Conservation (phyloP, 2,113 vertebrate genomes). For the Motacilla alba region DNA sequence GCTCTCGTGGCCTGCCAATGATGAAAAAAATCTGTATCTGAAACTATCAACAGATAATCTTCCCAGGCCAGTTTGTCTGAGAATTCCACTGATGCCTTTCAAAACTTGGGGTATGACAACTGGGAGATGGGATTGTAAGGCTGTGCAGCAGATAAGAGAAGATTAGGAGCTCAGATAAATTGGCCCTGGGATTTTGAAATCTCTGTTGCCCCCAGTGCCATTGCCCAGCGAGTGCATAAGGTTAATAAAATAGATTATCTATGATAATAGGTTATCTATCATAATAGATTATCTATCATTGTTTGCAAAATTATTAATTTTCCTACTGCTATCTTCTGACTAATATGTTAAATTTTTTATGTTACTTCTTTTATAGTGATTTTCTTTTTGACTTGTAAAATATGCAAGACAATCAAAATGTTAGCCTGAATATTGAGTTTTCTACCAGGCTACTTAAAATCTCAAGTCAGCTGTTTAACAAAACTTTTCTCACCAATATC, state of each 20-base stretch:
- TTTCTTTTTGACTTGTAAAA: not conserved
- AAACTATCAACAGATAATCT: not conserved
- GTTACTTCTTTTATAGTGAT: not conserved
- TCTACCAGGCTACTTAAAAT: not conserved
- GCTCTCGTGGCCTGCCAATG: not conserved
- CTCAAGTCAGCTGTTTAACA: not conserved
- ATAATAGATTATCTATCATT: not conserved
- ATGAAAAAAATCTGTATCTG: not conserved
- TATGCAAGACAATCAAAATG: not conserved
- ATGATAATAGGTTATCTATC: not conserved
- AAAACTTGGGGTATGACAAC: not conserved
- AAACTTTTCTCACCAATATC: not conserved
- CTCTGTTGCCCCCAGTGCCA: not conserved
- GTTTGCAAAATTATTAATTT: not conserved
- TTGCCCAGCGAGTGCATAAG: not conserved
- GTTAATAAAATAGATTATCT: not conserved
- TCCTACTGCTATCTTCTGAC: not conserved
- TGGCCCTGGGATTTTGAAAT: not conserved
- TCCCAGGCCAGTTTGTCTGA: not conserved
- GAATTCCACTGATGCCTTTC: not conserved
- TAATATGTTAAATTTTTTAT: not conserved
- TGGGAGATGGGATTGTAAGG: not conserved
- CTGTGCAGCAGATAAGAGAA: not conserved
- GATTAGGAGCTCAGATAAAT: not conserved
- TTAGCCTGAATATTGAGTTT: not conserved